Evolutionary conservation across 2,797 vertebrate genomes (phyloP).

Genomic region (Neoniphon sammara): DNA sequence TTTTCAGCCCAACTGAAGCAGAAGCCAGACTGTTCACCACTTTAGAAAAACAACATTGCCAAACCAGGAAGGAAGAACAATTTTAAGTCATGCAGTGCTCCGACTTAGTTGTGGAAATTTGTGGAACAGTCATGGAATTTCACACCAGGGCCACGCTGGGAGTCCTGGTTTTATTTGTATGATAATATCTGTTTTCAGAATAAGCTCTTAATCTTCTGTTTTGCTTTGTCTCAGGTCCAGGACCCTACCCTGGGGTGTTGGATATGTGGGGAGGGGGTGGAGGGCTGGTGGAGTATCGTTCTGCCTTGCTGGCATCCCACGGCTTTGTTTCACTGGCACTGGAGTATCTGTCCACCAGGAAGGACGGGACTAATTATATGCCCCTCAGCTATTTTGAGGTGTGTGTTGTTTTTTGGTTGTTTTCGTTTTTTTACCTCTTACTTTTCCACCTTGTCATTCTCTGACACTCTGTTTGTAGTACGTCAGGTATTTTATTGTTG

Average conservation of each 20-base stretch:
- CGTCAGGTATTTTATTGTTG: too few species aligned
- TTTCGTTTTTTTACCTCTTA: too few species aligned
- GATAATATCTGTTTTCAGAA: too few species aligned
- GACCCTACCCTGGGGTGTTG: conserved; percentile 75
- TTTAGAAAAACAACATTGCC: too few species aligned
- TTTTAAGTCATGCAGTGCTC: too few species aligned
- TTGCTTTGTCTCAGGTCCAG: conserved; percentile 64
- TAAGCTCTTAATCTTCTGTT: not conserved
- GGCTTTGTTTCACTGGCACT: conserved; percentile 72
- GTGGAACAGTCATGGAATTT: too few species aligned
- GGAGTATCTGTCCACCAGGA: conserved; percentile 27
- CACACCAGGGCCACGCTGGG: too few species aligned
- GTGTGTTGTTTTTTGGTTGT: not conserved
- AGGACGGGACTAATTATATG: not conserved
- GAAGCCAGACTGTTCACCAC: too few species aligned
- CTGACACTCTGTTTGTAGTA: not conserved
- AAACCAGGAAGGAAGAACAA: too few species aligned
- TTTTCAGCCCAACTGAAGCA: too few species aligned
- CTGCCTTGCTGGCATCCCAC: conserved; percentile 71
- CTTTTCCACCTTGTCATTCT: not conserved
- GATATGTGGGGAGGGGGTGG: conserved; percentile 78
- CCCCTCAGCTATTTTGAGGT: conserved; percentile 61
- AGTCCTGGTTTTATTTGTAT: too few species aligned
- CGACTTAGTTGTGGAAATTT: too few species aligned
- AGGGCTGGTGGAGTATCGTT: conserved; percentile 72